Evolutionary conservation across 2,888 invertebrate species (phyloP), one percentile per base, ranked within the genome.

Genomic region (Caenorhabditis sp.): DNA sequence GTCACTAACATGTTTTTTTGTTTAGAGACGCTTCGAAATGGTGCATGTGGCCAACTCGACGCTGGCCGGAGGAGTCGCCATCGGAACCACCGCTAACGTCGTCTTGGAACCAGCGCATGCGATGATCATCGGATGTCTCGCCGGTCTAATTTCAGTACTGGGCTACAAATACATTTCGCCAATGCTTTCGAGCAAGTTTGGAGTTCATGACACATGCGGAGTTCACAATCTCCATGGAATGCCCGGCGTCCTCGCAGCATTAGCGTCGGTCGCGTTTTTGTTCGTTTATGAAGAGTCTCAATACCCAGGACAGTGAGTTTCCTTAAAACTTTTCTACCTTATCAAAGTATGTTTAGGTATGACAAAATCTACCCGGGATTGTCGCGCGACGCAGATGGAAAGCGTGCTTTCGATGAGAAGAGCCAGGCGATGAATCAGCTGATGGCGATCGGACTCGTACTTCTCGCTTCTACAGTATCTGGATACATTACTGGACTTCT

Each of bases 391-490:
- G 55, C 32, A 26, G 75, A 81, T 30, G 68, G 74, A 24, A 41
- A 59, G 43, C 48, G 79, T 15, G 65, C 61, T 91, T 17, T 79
- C 92, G 92, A 8, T 92, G 94, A 86, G 91, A 92, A 24, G 92
- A 93, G 1, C 15, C 95, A 95, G 90, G 95, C 94, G 1, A 91
- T 93, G 27, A 93, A 93, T 89, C 95, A 96, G 90, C 90, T 95
- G 39, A 89, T 93, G 26, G 93, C 93, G 2, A 90, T 95, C 27
- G 91, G 90, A 1, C 91, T 93, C n/a, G 95, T 95, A 0, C 81
- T 95, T 8, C 90, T 89, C 0, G 90, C 94, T 37, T 93, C 94
- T 11, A 90, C 93, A 24, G 91, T 92, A 30, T 92, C 93, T 45
- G 95, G 95, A 79, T 89, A 93, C 58, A 85, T 94, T 74, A 94